These are phyloP conservation scores for Knipowitschia caucasica DNA, from an alignment of 2,797 vertebrate genomes.

Conservation along the genomic window DNA sequence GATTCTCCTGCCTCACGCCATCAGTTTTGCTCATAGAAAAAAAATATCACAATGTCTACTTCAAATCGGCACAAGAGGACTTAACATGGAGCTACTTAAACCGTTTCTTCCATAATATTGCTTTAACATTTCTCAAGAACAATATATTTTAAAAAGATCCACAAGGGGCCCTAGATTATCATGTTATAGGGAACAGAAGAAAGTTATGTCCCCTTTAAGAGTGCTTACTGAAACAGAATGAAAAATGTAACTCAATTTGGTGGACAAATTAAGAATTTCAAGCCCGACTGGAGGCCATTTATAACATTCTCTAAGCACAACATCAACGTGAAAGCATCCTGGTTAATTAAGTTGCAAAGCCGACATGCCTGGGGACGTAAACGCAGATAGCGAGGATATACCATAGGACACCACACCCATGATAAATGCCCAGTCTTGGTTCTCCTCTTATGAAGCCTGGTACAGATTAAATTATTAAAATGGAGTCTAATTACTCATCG, in stretches of 20 bases:
- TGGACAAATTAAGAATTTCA: not conserved
- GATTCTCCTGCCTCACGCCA: no score
- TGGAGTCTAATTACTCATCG: not conserved
- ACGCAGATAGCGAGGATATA: conserved; percentile 20
- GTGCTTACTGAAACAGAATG: not conserved
- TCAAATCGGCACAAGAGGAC: no score
- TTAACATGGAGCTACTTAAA: no score
- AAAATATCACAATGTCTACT: no score
- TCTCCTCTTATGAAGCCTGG: conserved; percentile 6
- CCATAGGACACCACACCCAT: conserved; percentile 4
- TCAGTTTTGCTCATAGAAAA: no score
- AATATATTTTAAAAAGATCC: no score
- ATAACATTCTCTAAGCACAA: conserved; percentile 12
- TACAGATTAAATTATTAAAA: conserved; percentile 25
- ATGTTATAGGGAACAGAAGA: no score
- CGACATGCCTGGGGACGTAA: conserved; percentile 17
- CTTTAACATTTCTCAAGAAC: no score
- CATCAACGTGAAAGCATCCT: conserved; percentile 22
- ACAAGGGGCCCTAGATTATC: no score
- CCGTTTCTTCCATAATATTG: no score
- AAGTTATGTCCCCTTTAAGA: no score
- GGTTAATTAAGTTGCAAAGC: conserved; percentile 17
- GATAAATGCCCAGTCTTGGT: conserved; percentile 3
- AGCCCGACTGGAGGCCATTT: not conserved
- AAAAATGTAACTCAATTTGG: conserved; percentile 1